A percentile compares a stretch with the other conserved stretches of the same genome.
phyloP scores from a whole-genome alignment of 2,888 invertebrate species.

The Campoplex capitator region DNA sequence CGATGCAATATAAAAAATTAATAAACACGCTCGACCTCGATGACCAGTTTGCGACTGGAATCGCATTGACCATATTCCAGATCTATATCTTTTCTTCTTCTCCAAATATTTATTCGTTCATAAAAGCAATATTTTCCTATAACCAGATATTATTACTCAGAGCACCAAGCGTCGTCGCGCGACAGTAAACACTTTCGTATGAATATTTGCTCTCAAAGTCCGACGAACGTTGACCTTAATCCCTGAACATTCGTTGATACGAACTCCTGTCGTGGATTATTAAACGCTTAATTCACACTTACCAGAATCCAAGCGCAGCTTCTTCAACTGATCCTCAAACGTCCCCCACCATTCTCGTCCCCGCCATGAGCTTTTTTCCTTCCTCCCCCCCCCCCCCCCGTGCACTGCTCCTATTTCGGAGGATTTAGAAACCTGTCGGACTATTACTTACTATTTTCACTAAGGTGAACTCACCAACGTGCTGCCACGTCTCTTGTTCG shows the following conservation, averaged over 20 bases:
- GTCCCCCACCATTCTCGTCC: not conserved
- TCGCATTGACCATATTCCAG: too few relatives aligned
- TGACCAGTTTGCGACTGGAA: too few relatives aligned
- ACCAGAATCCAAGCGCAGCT: not conserved
- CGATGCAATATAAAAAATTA: too few relatives aligned
- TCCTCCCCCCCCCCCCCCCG: too few relatives aligned
- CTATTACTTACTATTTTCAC: constrained; percentile 21
- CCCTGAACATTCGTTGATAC: constrained; percentile 1
- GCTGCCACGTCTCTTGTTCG: not conserved
- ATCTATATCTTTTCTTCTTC: too few relatives aligned
- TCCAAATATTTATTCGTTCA: too few relatives aligned
- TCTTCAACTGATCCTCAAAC: not conserved
- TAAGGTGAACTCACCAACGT: not conserved
- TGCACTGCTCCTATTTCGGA: not conserved
- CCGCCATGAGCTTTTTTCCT: not conserved
- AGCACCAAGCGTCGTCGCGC: not conserved
- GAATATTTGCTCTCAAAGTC: not conserved
- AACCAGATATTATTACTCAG: not conserved
- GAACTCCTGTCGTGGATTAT: not conserved
- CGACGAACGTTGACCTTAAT: constrained; percentile 27
- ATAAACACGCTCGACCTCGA: not conserved
- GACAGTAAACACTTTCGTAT: not conserved
- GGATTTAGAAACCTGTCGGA: not conserved
- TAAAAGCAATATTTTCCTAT: not conserved
- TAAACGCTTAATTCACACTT: not conserved